A percentile compares a stretch with the other conserved stretches of the same genome.
These are phyloP conservation scores for Dasysyrphus tricinctus DNA, from an alignment of 2,888 invertebrate genomes.

Conservation along the genomic window DNA sequence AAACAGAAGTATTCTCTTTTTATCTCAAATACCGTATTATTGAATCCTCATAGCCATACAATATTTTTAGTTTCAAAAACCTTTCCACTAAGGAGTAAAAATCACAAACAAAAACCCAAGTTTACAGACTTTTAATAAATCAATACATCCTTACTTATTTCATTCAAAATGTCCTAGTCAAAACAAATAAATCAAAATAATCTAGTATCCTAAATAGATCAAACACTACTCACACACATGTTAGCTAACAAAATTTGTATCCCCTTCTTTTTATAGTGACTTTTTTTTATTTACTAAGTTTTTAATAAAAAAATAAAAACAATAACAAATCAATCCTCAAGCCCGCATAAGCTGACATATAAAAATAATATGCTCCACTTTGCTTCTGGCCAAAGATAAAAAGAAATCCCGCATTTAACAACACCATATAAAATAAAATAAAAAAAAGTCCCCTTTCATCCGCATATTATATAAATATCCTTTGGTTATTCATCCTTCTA, in stretches of 20 bases:
- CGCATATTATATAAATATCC: constrained; percentile 53
- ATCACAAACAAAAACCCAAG: too few relatives aligned
- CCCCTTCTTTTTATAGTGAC: neutral
- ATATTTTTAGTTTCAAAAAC: too few relatives aligned
- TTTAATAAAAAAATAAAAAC: constrained; percentile 62
- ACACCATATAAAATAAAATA: constrained; percentile 42
- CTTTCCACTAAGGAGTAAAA: too few relatives aligned
- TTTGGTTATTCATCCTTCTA: constrained; percentile 49
- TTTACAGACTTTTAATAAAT: too few relatives aligned
- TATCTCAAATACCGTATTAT: too few relatives aligned
- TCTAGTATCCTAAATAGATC: neutral
- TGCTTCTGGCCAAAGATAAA: constrained; percentile 41
- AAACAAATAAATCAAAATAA: neutral
- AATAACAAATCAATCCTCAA: constrained; percentile 64
- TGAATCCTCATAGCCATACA: too few relatives aligned
- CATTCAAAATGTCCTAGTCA: too few relatives aligned
- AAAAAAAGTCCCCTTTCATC: constrained; percentile 26
- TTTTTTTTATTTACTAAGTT: constrained; percentile 24
- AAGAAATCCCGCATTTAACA: constrained; percentile 57
- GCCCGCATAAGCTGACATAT: constrained; percentile 71
- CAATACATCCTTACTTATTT: too few relatives aligned
- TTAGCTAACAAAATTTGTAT: neutral
- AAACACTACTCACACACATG: constrained; percentile 9
- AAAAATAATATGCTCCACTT: constrained; percentile 70
- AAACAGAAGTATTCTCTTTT: too few relatives aligned